Conservation (phyloP, 1,140 invertebrate species). For the Procambarus virginalis region DNA sequence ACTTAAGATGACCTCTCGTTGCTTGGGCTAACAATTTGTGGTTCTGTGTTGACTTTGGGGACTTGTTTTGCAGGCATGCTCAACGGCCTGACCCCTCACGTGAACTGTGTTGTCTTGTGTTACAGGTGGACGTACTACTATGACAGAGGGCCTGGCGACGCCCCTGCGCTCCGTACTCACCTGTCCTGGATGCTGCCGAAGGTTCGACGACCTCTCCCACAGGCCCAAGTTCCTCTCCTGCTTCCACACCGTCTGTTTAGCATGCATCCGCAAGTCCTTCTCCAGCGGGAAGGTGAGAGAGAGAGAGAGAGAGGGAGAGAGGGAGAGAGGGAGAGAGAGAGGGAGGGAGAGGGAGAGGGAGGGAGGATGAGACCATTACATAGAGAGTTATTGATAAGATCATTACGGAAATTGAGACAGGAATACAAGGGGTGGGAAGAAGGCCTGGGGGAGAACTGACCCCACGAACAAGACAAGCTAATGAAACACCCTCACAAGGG, state of each 20-base stretch:
- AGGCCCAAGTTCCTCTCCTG: constrained; percentile 84
- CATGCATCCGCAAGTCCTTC: constrained; percentile 81
- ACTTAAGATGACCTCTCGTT: background rate
- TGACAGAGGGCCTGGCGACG: constrained; percentile 69
- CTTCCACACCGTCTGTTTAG: constrained; percentile 85
- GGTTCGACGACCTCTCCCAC: constrained; percentile 81
- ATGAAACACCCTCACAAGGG: no score
- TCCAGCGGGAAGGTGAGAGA: constrained; percentile 75
- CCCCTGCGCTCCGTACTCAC: constrained; percentile 66
- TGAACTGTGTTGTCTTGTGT: background rate
- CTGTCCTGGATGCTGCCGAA: constrained; percentile 77
- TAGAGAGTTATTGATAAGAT: no score
- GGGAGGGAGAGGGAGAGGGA: background rate
- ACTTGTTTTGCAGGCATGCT: background rate
- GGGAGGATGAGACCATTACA: no score
- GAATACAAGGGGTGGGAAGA: no score
- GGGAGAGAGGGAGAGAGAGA: background rate
- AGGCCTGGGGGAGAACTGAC: no score
- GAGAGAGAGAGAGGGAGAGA: background rate
- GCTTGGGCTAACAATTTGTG: background rate
- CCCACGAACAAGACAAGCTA: no score
- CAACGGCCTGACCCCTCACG: background rate
- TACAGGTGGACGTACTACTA: constrained; percentile 37
- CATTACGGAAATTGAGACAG: no score
- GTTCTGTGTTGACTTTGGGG: background rate